Evolutionary conservation across 2,797 vertebrate species (phyloP).

Genomic region (Rhodeus uyekii): DNA sequence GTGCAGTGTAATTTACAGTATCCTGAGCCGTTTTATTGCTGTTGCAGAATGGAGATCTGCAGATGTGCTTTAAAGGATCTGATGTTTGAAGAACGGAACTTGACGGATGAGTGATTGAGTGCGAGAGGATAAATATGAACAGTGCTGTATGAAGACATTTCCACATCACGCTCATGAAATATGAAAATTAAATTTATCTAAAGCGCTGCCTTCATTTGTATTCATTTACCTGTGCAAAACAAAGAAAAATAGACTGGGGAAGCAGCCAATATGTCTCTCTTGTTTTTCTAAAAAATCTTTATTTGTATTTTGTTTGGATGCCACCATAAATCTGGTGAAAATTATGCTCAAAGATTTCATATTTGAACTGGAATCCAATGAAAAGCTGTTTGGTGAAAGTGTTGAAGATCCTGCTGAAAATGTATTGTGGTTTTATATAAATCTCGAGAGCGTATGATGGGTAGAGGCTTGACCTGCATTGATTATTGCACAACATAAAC

Average conservation of each 20-base stretch:
- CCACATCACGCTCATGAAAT: slow-evolving; percentile 2
- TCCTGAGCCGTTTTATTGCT: no score
- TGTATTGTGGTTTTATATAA: background rate
- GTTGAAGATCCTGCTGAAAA: background rate
- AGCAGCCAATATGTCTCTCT: background rate
- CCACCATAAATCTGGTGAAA: background rate
- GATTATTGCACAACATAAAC: background rate
- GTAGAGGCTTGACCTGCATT: background rate
- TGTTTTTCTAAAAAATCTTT: background rate
- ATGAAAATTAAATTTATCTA: slow-evolving; percentile 35
- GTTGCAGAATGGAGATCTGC: no score
- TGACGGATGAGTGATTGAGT: background rate
- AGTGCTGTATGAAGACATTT: slow-evolving; percentile 4
- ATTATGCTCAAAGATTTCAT: background rate
- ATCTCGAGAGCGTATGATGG: background rate
- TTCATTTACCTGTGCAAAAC: background rate
- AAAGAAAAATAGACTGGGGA: background rate
- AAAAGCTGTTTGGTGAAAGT: background rate
- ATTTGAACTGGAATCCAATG: background rate
- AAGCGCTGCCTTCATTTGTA: slow-evolving; percentile 3
- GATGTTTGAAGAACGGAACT: background rate
- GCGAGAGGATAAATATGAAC: background rate
- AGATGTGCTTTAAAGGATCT: background rate
- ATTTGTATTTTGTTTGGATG: background rate
- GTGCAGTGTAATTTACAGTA: background rate